Evolutionary conservation across 2,797 vertebrate species (phyloP).

Genomic region (Liasis olivaceus): DNA sequence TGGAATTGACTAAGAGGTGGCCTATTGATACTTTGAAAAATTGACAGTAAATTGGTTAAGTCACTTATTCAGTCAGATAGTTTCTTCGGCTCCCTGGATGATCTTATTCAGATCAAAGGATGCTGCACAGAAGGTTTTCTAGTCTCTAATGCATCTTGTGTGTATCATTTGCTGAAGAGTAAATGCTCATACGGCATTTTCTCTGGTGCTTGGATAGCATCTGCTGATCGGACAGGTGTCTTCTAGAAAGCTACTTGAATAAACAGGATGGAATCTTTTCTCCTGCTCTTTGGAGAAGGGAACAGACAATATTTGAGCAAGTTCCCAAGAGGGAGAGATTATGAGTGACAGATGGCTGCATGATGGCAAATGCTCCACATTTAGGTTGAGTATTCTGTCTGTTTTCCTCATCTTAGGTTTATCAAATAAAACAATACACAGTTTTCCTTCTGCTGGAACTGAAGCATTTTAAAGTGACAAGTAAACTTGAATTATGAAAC

Average conservation of each 20-base stretch:
- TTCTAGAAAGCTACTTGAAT: not conserved
- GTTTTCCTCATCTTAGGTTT: not conserved
- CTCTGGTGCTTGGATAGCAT: not conserved
- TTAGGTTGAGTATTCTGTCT: not conserved
- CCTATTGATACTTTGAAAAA: not conserved
- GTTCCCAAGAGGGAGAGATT: not conserved
- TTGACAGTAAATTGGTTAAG: not conserved
- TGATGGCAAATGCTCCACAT: not conserved
- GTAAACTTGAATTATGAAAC: not conserved
- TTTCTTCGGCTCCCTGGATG: not conserved
- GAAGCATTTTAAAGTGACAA: not conserved
- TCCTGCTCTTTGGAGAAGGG: not conserved
- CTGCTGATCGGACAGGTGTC: not conserved
- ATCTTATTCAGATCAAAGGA: not conserved
- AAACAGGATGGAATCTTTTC: not conserved
- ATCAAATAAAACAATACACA: not conserved
- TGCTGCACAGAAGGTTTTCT: not conserved
- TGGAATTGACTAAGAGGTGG: not conserved
- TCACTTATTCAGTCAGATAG: not conserved
- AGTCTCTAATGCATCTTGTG: too few species aligned
- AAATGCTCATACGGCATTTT: not conserved
- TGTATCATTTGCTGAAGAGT: not conserved
- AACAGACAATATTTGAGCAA: not conserved
- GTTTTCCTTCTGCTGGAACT: not conserved
- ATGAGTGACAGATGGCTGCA: not conserved